Evolutionary conservation across 2,888 invertebrate species (phyloP), one percentile per base, ranked within the genome.

Genomic region (Philaethria dido): DNA sequence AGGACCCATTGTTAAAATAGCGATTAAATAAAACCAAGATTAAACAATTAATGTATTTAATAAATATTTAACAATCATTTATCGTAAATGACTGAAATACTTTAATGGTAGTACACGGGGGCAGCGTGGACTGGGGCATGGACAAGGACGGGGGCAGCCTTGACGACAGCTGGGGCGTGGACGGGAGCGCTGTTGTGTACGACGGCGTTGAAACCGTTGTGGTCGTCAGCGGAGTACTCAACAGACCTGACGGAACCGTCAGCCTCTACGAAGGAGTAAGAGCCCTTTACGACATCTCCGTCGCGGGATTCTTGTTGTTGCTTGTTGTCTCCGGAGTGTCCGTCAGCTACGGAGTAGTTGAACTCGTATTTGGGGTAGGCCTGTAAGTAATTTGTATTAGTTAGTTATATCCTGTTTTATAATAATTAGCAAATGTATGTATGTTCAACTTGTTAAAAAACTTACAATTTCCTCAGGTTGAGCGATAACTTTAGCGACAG

Each of bases 301-400:
- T 93, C 93, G 68, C 89, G 86, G 72, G 78, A 73, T 75, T 93
- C 93, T 72, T 91, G 89, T 78, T 91, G 92, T 71, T 85, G 84
- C 81, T 93, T 93, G 80, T 87, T 85, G 84, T 93, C 93, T 55
- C 93, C 93, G 76, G 93, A 89, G 81, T 92, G 89, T 39, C 86
- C 86, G 77, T 93, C 93, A 74, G 89, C 85, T 5, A 93, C 92
- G 54, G 92, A 89, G 81, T 93, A 93, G 68, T 82, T 85, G 85
- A 86, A 93, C 75, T 89, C 86, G 79, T 88, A 88, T 75, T 86
- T 82, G 65, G 87, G 87, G 80, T 84, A 75, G 2, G 81, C 77
- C 84, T 85, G 74, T 6, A 18, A 5, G 39, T 5, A 8, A 68
- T 8, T 62, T 3, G 14, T 33, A 11, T 29, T n/a, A 36, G 22